Base-by-base conservation (phyloP, 2,797 vertebrate genomes). In the Enteromius viviparus region DNA sequence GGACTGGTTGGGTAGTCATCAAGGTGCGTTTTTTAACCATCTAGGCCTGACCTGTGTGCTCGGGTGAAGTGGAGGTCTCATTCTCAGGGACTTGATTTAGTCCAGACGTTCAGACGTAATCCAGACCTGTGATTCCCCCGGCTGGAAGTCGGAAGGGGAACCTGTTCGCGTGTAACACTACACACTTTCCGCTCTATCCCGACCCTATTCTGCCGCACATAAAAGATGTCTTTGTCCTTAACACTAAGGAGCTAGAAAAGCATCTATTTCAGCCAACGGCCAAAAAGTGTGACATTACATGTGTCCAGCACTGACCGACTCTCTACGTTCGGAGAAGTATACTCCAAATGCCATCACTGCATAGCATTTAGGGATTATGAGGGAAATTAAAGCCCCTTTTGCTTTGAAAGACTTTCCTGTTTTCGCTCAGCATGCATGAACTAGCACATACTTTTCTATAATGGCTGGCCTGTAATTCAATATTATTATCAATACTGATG, bases 231-330 rank as follows among this genome's bases (percentile, higher is more conserved):
- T 92, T 94, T 95, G 93, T 95, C 86, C 85, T 69, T 23, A 64
- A 40, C 85, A 21, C 55, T 4, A 19, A 83, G 77, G 81, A 86
- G 83, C 79, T 76, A 85, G 80, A 75, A 87, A 86, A 84, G 89
- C 84, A 80, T 72, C 45, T 78, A 37, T 45, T 86, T 89, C 83
- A 37, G 83, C 91, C 84, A 85, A 65, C 82, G 85, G 81, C 89
- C 86, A 85, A 85, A 85, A 76, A 89, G 90, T 93, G 91, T 91
- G 90, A 91, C 90, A 91, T 93, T 93, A 92, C 92, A 91, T 90
- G 87, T 80, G 79, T 90, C 88, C 85, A 81, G 82, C 80, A 69
- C 82, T 90, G 91, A 92, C 89, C 89, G 89, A 89, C 87, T 86
- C 85, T 78, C 87, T 14, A 47, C 90, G 91, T 91, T 92, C 93